Percentiles rank a stretch among this genome's conserved stretches.
phyloP scores from a whole-genome alignment of 2,113 vertebrate genomes.

The Archilochus colubris region DNA sequence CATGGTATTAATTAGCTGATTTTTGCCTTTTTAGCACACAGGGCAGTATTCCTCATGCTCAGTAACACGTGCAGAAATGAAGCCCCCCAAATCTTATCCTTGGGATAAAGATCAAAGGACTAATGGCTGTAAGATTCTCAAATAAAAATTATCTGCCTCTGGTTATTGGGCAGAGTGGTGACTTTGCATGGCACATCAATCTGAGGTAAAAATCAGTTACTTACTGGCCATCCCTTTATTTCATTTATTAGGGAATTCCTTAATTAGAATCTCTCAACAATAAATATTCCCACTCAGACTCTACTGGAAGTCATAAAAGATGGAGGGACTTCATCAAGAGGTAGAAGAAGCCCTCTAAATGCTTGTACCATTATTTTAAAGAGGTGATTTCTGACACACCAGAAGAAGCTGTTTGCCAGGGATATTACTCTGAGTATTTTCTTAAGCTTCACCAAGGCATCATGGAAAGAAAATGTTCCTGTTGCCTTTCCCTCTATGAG shows the following conservation, averaged over 20 bases:
- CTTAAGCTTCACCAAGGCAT: slow-evolving; percentile 2
- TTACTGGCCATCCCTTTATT: background rate
- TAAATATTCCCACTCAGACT: background rate
- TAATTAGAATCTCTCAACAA: background rate
- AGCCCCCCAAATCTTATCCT: background rate
- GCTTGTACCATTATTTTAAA: background rate
- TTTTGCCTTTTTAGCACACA: slow-evolving; percentile 17
- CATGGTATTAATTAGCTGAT: slow-evolving; percentile 18
- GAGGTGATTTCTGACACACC: background rate
- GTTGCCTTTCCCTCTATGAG: background rate
- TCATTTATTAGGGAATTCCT: background rate
- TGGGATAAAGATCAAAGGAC: background rate
- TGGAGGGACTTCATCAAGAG: background rate
- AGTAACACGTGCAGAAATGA: background rate
- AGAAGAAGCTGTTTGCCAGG: background rate
- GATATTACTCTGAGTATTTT: background rate
- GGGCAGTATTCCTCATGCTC: background rate
- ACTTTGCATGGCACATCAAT: background rate
- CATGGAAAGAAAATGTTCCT: background rate
- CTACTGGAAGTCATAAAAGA: background rate
- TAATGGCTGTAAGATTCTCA: background rate
- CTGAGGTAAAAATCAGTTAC: background rate
- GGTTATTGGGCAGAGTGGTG: background rate
- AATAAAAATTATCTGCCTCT: background rate
- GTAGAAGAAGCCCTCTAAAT: background rate